Percentiles rank a stretch among this genome's conserved stretches.
phyloP scores from a whole-genome alignment of 2,888 invertebrate species.

The Andrena praecox region DNA sequence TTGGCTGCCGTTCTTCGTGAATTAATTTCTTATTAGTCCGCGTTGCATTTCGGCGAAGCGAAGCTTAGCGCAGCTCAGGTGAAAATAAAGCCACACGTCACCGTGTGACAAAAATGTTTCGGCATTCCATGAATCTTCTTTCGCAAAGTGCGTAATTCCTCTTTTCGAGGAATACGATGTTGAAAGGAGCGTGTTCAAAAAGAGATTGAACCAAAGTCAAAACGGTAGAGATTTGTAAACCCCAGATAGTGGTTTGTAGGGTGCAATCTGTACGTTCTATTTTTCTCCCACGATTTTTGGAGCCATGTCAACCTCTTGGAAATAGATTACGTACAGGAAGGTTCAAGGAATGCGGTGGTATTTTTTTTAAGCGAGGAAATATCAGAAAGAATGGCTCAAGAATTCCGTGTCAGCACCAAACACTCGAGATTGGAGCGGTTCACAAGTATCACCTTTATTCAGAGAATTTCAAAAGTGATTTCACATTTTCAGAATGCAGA shows the following conservation, averaged over 20 bases:
- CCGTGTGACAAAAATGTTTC: too few relatives aligned
- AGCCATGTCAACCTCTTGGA: not conserved
- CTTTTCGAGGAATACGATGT: not conserved
- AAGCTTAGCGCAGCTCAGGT: not conserved
- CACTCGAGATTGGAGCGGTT: too few relatives aligned
- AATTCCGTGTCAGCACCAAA: too few relatives aligned
- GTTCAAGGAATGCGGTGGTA: not conserved
- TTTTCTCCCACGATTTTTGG: not conserved
- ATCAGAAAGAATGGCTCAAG: too few relatives aligned
- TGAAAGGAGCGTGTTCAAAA: not conserved
- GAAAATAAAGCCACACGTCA: too few relatives aligned
- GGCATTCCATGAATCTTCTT: too few relatives aligned
- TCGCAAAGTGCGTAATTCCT: too few relatives aligned
- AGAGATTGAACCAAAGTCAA: too few relatives aligned
- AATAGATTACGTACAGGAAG: not conserved
- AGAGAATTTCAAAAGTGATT: not conserved
- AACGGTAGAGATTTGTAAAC: not conserved
- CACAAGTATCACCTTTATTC: not conserved
- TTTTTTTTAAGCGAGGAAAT: not conserved
- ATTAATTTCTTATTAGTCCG: slow-evolving; percentile 10
- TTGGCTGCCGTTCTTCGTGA: not conserved
- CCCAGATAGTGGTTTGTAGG: not conserved
- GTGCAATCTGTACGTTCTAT: not conserved
- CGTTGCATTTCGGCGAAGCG: not conserved
- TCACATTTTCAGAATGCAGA: not conserved